Evolutionary conservation across 1,140 invertebrate genomes (phyloP).

Genomic region (Aculops lycopersici): DNA sequence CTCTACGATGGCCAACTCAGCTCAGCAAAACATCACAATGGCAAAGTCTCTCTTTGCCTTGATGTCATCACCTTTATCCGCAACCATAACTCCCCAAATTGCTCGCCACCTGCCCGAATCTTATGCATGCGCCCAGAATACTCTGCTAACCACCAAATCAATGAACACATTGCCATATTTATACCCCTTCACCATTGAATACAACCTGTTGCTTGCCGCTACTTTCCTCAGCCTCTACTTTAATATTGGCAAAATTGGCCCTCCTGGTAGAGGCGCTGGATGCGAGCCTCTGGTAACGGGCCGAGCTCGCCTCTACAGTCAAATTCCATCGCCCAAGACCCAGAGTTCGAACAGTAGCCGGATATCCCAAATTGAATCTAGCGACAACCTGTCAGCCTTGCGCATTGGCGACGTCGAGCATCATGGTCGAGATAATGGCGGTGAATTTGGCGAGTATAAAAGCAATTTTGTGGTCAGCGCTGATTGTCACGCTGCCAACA

Average conservation of each 20-base stretch:
- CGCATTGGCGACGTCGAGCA: conserved; percentile 3
- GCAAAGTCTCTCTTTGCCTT: neutral
- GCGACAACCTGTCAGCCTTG: no score
- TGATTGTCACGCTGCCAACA: conserved; percentile 35
- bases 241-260: conserved; percentile 24
- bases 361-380: no score
- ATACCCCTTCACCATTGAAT: conserved; percentile 37
- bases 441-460: conserved; percentile 9
- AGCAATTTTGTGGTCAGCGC: conserved; percentile 29
- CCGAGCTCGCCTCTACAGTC: no score
- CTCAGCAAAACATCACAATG: neutral
- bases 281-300: no score
- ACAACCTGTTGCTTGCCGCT: conserved; percentile 34
- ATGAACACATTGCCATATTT: conserved; percentile 19
- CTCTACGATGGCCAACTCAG: no score
- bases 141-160: conserved; percentile 8
- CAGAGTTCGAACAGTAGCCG: no score
- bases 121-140: conserved; percentile 3
- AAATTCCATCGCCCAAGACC: no score
- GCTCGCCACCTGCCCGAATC: conserved; percentile 2
- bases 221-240: conserved; percentile 35
- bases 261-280: neutral
- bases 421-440: conserved; percentile 9
- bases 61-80: neutral
- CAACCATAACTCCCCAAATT: neutral